Evolutionary conservation across 2,888 invertebrate genomes (phyloP).

Genomic region (Cenopis cana): DNA sequence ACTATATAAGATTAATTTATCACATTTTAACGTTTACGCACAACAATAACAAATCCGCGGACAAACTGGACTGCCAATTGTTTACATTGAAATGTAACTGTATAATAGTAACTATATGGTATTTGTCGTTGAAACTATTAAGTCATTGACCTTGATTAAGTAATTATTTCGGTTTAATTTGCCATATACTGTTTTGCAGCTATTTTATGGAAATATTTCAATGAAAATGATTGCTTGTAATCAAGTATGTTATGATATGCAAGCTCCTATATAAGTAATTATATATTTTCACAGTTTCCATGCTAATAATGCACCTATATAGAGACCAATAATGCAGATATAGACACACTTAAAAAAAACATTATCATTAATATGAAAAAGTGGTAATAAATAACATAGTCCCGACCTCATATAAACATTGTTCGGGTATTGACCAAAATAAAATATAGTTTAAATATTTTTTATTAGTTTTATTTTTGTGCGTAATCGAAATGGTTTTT

Average conservation of each 20-base stretch:
- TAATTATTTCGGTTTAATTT: not conserved
- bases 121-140: not conserved
- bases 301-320: not conserved
- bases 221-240: constrained; percentile 7
- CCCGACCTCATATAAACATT: not conserved
- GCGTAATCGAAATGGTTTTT: constrained; percentile 23
- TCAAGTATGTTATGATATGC: not conserved
- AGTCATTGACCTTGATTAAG: not conserved
- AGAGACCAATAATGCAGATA: not conserved
- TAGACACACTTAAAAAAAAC: not conserved
- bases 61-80: not conserved
- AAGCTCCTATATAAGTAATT: not conserved
- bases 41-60: constrained; percentile 17
- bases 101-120: not conserved
- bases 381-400: not conserved
- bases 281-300: not conserved
- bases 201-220: not conserved
- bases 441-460: not conserved
- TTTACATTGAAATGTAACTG: not conserved
- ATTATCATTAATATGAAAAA: not conserved
- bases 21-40: constrained; percentile 22
- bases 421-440: not conserved
- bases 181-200: not conserved
- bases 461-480: constrained; percentile 9
- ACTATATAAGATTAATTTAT: constrained; percentile 1